Base-by-base conservation (phyloP, 2,113 vertebrate genomes). In the Octodon degus region DNA sequence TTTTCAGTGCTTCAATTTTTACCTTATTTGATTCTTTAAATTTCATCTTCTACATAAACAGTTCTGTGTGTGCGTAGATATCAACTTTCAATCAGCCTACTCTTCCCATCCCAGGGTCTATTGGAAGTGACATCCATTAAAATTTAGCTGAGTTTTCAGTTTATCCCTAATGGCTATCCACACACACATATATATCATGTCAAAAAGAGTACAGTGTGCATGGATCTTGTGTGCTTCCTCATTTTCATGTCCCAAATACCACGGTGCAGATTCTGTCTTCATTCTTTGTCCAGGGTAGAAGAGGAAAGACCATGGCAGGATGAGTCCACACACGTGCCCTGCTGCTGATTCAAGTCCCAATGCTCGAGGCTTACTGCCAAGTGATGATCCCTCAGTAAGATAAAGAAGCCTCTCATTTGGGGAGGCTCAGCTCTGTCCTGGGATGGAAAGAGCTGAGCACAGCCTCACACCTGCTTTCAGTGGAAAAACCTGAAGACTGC, bases 121-220 rank as follows among this genome's bases (percentile, higher is more conserved):
- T 34, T 77, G 82, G 84, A 91, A 97, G 96, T 84, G 86, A 81
- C 20, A 81, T 34, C 65, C 43, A 47, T 68, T 93, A 76, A 80
- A 83, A 94, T 85, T 67, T 55, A 80, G 77, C 96, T 93, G 91
- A 70, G 27, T 80, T 89, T n/a, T 92, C 70, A 74, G 53, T 74
- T 95, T 53, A 2, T 37, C 79, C 58, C 58, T 58, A 77, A 86
- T 63, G 74, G 47, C 2, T 47, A 17, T n/a, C 47, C 70, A 34
- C 27, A 65, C 47, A 68, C 72, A 50, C 50, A 50, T 12, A 50
- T 25, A 70, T 11, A 79, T 72, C 87, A 19, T 11, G 50, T 55
- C 58, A 16, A 92, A 77, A 16, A 7, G 34, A 82, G 30, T 20
- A 84, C 62, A 7, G 4, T 20, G 34, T 11, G 50, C 80, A 27